Conservation (phyloP, 2,113 vertebrate species). For the Phainopepla nitens region DNA sequence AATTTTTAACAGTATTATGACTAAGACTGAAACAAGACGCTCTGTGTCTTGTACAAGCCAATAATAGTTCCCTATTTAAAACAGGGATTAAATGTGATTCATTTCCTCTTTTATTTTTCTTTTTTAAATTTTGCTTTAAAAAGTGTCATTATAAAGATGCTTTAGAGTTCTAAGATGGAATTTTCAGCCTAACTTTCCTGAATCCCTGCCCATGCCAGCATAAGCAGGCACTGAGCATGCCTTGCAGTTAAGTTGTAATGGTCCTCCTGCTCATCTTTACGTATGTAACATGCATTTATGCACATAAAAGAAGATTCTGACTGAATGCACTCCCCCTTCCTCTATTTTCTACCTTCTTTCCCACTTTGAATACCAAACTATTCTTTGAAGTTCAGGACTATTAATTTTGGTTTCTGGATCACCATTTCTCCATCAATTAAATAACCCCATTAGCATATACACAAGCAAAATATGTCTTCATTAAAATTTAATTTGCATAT, state of each 20-base stretch:
- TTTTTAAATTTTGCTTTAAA: background rate
- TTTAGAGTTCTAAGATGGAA: background rate
- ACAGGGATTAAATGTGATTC: background rate
- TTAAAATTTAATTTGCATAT: background rate
- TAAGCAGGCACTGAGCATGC: background rate
- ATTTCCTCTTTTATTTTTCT: background rate
- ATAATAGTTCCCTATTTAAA: constrained; percentile 13
- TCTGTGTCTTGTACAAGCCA: background rate
- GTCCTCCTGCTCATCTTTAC: background rate
- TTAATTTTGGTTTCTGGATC: background rate
- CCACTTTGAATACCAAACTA: background rate
- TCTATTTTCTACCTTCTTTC: background rate
- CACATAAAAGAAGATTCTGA: background rate
- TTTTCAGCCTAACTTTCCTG: constrained; percentile 23
- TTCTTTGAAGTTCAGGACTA: background rate
- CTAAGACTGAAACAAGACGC: constrained; percentile 21
- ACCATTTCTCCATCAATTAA: background rate
- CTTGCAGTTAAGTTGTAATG: background rate
- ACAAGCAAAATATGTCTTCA: background rate
- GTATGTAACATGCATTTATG: constrained; percentile 4
- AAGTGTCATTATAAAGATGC: background rate
- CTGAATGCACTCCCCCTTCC: background rate
- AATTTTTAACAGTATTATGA: background rate
- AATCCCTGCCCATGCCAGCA: background rate
- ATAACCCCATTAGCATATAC: background rate